phyloP scores from a whole-genome alignment of 2,113 vertebrate genomes.

The Smithornis capensis region DNA sequence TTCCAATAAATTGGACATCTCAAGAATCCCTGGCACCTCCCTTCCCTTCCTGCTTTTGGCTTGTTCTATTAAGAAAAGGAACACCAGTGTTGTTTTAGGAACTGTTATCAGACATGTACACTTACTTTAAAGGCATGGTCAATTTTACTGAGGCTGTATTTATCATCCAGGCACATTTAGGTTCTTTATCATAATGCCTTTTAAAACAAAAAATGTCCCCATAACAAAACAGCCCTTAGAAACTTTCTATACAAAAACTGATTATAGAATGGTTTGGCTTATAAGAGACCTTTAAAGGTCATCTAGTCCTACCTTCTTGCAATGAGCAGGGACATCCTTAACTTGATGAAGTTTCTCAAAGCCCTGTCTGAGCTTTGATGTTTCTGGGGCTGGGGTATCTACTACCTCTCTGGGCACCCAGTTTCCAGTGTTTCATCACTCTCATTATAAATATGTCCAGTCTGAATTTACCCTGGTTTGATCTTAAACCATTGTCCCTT shows the following conservation, averaged over 20 bases:
- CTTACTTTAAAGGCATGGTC: not conserved
- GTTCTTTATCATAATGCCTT: not conserved
- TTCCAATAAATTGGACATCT: not conserved
- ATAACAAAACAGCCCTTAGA: not conserved
- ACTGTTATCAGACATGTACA: conserved; percentile 14
- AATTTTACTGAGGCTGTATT: not conserved
- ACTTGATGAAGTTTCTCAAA: not conserved
- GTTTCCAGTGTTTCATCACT: not conserved
- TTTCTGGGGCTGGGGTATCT: not conserved
- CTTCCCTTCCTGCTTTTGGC: conserved; percentile 26
- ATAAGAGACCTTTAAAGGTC: not conserved
- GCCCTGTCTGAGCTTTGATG: not conserved
- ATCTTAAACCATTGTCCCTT: not conserved
- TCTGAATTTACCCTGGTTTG: not conserved
- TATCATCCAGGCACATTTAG: not conserved
- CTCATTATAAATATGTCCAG: not conserved
- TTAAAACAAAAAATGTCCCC: not conserved
- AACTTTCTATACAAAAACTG: not conserved
- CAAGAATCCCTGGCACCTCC: not conserved
- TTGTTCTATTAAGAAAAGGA: conserved; percentile 33
- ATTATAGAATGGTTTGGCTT: not conserved
- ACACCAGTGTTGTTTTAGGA: conserved; percentile 46
- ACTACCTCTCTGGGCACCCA: not conserved
- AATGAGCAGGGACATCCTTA: not conserved
- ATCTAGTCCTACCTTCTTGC: not conserved